Percentiles rank a stretch among this genome's conserved stretches.
Conservation (phyloP, 92 coral and sea anemone genomes). For the Zoanthus sansibaricus region DNA sequence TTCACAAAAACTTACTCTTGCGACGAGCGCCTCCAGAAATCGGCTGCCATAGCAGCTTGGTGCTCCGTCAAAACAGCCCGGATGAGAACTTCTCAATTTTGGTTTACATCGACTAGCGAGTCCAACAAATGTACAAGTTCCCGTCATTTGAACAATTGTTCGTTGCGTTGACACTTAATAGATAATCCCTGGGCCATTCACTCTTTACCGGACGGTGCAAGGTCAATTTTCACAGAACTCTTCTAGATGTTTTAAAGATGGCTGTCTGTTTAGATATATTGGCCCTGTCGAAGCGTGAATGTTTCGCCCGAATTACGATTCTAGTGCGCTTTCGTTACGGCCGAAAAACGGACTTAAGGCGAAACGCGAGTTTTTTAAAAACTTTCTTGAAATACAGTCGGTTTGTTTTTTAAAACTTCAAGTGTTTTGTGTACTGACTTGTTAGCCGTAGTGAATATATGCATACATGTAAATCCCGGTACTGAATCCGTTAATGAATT, state of each 20-base stretch:
- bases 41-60: conserved; percentile 64
- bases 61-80: not conserved
- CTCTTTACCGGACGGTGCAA: too few species aligned
- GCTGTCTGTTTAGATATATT: not conserved
- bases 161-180: not conserved
- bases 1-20: conserved; percentile 75
- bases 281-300: not conserved
- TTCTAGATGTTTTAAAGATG: not conserved
- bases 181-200: not conserved
- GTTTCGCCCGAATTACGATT: not conserved
- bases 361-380: not conserved
- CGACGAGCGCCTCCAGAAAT: conserved; percentile 79
- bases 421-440: not conserved
- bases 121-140: not conserved
- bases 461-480: conserved; percentile 15
- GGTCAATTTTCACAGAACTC: not conserved
- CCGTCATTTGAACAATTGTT: not conserved
- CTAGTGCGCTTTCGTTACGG: not conserved
- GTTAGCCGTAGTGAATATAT: conserved; percentile 28
- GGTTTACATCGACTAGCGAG: not conserved
- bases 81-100: not conserved
- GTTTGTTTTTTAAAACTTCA: not conserved
- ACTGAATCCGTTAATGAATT: conserved; percentile 43
- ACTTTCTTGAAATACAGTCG: conserved; percentile 2
- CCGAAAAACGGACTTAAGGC: not conserved